Conservation (phyloP, 2,113 vertebrate species). For the Sorex fumeus region DNA sequence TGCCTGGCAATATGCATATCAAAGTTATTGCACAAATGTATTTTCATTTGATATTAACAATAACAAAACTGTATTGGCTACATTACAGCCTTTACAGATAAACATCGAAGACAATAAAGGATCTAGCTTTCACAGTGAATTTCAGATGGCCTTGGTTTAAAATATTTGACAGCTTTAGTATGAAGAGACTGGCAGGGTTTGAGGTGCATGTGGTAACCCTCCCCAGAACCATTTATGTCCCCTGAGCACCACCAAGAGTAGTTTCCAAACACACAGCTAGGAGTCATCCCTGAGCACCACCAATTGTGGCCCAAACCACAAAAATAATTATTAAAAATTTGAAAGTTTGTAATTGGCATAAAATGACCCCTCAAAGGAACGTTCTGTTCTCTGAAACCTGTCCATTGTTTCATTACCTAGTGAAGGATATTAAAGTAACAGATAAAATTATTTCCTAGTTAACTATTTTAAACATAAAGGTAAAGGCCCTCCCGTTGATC, state of each 20-base stretch:
- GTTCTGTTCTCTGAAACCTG: no score
- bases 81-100: not conserved
- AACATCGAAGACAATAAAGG: not conserved
- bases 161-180: not conserved
- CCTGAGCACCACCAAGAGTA: no score
- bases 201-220: no score
- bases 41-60: not conserved
- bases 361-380: not conserved
- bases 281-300: no score
- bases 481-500: no score
- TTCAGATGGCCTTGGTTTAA: not conserved
- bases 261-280: no score
- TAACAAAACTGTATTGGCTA: not conserved
- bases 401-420: not conserved
- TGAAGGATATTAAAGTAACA: not conserved
- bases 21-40: not conserved
- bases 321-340: not conserved
- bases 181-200: no score
- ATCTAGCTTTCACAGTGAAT: not conserved
- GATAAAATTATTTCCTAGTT: not conserved
- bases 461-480: no score
- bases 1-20: not conserved
- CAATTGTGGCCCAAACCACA: no score
- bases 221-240: no score
- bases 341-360: not conserved